Percentiles rank a stretch among this genome's conserved stretches.
Conservation (phyloP, 1,140 invertebrate species). For the Nephila pilipes region DNA sequence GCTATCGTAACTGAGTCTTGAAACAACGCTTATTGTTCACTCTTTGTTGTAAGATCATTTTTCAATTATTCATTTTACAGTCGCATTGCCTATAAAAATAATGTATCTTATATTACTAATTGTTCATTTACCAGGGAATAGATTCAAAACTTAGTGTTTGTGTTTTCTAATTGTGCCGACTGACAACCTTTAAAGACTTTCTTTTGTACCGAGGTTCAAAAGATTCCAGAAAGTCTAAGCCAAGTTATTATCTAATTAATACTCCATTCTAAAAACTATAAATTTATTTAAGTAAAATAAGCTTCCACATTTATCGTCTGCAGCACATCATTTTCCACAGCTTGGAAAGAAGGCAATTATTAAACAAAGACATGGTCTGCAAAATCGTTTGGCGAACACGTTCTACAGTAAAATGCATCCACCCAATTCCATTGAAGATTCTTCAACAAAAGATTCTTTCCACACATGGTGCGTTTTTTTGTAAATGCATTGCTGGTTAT, state of each 20-base stretch:
- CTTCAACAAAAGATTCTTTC: conserved; percentile 8
- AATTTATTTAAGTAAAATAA: conserved; percentile 45
- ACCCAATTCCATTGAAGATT: not conserved
- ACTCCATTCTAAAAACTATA: conserved; percentile 34
- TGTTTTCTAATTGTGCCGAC: not conserved
- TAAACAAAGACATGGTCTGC: not conserved
- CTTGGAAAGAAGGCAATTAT: not conserved
- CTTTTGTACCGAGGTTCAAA: not conserved
- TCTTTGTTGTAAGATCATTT: conserved; percentile 2
- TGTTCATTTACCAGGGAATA: not conserved
- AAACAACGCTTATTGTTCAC: not conserved
- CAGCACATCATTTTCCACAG: not conserved
- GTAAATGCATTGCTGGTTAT: conserved; percentile 15
- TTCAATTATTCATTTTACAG: not conserved
- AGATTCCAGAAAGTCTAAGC: not conserved
- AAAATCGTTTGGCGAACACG: not conserved
- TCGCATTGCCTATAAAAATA: not conserved
- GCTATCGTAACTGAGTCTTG: no score
- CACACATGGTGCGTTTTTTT: not conserved
- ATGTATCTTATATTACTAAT: not conserved
- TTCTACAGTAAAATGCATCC: conserved; percentile 23
- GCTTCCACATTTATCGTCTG: not conserved
- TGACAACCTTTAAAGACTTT: not conserved
- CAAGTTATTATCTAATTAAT: conserved; percentile 49
- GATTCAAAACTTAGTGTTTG: not conserved